Base-by-base conservation (phyloP, 2,113 vertebrate species). In the Pomatostomus ruficeps region DNA sequence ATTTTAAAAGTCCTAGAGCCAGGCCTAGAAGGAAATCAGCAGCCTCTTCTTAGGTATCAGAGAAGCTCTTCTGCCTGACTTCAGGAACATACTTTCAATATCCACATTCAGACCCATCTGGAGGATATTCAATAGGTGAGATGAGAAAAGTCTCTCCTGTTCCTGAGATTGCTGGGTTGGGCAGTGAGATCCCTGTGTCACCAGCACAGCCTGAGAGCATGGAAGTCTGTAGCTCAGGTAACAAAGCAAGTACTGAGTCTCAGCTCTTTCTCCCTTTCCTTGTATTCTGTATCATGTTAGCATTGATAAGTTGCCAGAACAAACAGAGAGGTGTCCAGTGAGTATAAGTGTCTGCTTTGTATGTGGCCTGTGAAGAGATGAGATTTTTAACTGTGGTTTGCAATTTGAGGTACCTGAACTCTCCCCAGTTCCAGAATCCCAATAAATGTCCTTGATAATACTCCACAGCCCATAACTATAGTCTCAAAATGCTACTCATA, bases 311-410 rank as follows among this genome's bases (percentile, higher is more conserved):
- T 11, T 93, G 85, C 88, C 92, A 88, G 33, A 65, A 43, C 35
- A 85, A 93, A 70, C 22, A 91, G 43, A 81, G 59, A 85, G 21
- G 25, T 82, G 46, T 62, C 23, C 74, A 68, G 40, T 0, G 0
- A 71, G 31, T 57, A 2, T 8, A 77, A 84, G 26, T 38, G 61
- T n/a, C 78, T 74, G 33, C 82, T 66, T 88, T 83, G 62, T 90
- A 79, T 58, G 55, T 0, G 1, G 42, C 67, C 42, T 70, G 55
- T 59, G 25, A 90, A 74, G 72, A 92, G 24, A 1, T 71, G 14
- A 73, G 4, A 0, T 11, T 65, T 83, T 80, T 17, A 68, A 61
- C 17, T 23, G 49, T 1, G 0, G 38, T 36, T 90, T 4, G 3
- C 25, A 70, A 73, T 65, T 61, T 76, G 54, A 85, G 52, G 74